phyloP scores from a whole-genome alignment of 2,888 invertebrate species.

The Spatulosminthurus flaviceps region DNA sequence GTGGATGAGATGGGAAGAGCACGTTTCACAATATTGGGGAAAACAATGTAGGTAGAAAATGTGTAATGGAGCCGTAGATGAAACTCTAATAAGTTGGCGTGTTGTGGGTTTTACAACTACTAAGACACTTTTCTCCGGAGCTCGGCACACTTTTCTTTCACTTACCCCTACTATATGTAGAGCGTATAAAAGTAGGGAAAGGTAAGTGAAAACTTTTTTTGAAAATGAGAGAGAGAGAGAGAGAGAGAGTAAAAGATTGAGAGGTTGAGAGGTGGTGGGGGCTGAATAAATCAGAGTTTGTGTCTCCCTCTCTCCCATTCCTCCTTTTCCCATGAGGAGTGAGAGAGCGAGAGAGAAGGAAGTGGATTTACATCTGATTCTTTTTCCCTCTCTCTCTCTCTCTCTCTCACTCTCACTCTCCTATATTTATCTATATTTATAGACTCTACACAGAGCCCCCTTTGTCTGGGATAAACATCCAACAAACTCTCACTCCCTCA shows the following conservation, averaged over 20 bases:
- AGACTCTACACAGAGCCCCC: neutral
- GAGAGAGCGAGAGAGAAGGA: conserved; percentile 13
- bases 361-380: conserved; percentile 26
- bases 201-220: neutral
- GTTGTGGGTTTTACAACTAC: neutral
- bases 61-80: neutral
- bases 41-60: too few species aligned
- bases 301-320: conserved; percentile 34
- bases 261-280: conserved; percentile 20
- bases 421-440: too few species aligned
- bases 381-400: neutral
- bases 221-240: too few species aligned
- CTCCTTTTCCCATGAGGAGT: neutral
- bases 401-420: neutral
- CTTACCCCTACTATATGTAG: neutral
- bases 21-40: neutral
- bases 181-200: neutral
- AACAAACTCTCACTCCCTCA: conserved; percentile 23
- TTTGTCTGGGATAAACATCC: conserved; percentile 43
- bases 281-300: conserved; percentile 43
- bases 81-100: neutral
- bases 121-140: too few species aligned
- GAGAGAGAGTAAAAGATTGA: conserved; percentile 33
- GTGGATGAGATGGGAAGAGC: neutral
- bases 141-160: neutral